Conservation (phyloP, 2,113 vertebrate genomes). For the Crotophaga sulcirostris region DNA sequence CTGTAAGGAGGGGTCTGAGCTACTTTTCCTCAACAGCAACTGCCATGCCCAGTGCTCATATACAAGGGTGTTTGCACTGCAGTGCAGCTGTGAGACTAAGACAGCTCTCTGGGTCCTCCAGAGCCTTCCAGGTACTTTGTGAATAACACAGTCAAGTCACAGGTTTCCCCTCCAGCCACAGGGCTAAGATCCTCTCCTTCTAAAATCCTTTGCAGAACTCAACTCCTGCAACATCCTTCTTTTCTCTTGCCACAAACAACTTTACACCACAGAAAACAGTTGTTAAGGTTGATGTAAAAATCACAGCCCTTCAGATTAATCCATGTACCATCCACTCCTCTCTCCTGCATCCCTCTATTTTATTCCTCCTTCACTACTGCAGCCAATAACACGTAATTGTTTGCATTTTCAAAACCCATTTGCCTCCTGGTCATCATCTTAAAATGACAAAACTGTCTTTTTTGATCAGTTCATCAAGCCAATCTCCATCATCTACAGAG, state of each 20-base stretch:
- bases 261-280: background rate
- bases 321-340: background rate
- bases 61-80: accelerated
- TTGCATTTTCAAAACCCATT: background rate
- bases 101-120: background rate
- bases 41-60: background rate
- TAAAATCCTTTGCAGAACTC: background rate
- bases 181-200: background rate
- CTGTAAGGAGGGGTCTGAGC: background rate
- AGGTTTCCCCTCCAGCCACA: background rate
- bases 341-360: background rate
- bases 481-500: background rate
- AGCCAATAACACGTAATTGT: background rate
- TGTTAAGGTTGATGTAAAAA: background rate
- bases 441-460: background rate
- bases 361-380: background rate
- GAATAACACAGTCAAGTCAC: background rate
- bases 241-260: background rate
- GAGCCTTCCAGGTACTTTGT: background rate
- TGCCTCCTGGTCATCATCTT: background rate
- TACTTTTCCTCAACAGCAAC: background rate
- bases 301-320: background rate
- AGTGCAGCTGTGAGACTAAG: background rate
- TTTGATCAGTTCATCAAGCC: background rate
- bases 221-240: background rate